A percentile compares a stretch with the other conserved stretches of the same genome.
phyloP scores from a whole-genome alignment of 2,113 vertebrate species.

The Lathamus discolor region DNA sequence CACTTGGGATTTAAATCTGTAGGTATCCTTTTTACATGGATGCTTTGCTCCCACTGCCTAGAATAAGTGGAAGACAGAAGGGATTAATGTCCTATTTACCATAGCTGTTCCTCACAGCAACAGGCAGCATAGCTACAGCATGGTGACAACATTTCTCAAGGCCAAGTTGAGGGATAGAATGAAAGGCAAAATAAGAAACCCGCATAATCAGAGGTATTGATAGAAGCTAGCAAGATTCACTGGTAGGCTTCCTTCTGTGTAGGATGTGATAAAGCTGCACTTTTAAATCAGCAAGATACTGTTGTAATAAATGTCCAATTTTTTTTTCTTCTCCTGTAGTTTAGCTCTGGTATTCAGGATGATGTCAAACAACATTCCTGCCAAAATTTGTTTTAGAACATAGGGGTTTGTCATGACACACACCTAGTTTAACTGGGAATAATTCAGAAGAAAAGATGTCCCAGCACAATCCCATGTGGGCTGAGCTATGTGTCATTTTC shows the following conservation, averaged over 20 bases:
- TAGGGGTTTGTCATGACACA: background rate
- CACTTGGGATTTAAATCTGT: background rate
- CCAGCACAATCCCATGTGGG: background rate
- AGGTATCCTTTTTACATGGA: background rate
- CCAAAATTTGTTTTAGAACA: background rate
- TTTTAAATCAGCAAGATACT: slow-evolving; percentile 2
- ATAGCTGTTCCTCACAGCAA: background rate
- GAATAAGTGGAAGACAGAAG: background rate
- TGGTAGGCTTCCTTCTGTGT: background rate
- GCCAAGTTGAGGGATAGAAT: background rate
- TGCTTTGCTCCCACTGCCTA: background rate
- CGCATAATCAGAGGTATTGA: background rate
- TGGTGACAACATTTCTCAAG: background rate
- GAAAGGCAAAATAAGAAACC: slow-evolving; percentile 4
- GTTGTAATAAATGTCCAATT: background rate
- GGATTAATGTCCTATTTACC: background rate
- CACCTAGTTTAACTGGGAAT: background rate
- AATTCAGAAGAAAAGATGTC: background rate
- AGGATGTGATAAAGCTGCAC: background rate
- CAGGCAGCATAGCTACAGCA: background rate
- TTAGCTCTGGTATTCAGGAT: background rate
- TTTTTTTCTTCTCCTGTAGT: background rate
- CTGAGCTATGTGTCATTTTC: background rate
- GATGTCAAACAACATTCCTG: background rate
- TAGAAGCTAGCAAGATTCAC: background rate